Evolutionary conservation across 2,888 invertebrate species (phyloP), one percentile per base, ranked within the genome.

Genomic region (Plemyria rubiginata): DNA sequence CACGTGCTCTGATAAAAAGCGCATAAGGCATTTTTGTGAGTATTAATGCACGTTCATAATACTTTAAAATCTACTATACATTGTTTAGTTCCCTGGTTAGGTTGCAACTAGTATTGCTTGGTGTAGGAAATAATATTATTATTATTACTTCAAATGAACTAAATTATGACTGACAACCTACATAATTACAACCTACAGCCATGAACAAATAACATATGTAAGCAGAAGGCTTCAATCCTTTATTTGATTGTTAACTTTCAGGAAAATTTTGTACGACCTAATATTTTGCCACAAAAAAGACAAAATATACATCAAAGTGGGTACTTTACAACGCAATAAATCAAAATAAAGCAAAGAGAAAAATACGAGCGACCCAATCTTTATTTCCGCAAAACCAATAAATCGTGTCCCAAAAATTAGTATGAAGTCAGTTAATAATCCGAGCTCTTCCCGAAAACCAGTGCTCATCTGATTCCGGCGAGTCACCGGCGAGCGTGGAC

Each of bases 1-100:
- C 66, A 70, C 67, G 62, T 67, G 70, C 56, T 55, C 54, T 43
- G 65, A 68, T 68, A 61, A 65, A 58, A 51, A 8, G 32, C 7
- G 32, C 60, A 66, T 60, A 60, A 56, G 56, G 66, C 66, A 65
- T 61, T 49, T n/a, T 62, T 45, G 46, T 50, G 28, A 66, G 41
- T 58, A 58, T 62, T n/a, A n/a, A 66, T 60, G 63, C 50, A 60
- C 65, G 55, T 69, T 54, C 57, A 45, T 58, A 36, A 50, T 62
- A 60, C 51, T 57, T 22, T 41, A 54, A 22, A 56, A 55, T 49
- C 51, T 51, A 28, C 13, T 9, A 56, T 54, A 54, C 59, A 54
- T 67, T 65, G 52, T 62, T 53, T 38, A 11, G 13, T 48, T 29
- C 0, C 1, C 55, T 65, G 66, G 69, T 56, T 32, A 45, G 16